Conservation (phyloP, 2,797 vertebrate species). For the Hypotaenidia philippensis region DNA sequence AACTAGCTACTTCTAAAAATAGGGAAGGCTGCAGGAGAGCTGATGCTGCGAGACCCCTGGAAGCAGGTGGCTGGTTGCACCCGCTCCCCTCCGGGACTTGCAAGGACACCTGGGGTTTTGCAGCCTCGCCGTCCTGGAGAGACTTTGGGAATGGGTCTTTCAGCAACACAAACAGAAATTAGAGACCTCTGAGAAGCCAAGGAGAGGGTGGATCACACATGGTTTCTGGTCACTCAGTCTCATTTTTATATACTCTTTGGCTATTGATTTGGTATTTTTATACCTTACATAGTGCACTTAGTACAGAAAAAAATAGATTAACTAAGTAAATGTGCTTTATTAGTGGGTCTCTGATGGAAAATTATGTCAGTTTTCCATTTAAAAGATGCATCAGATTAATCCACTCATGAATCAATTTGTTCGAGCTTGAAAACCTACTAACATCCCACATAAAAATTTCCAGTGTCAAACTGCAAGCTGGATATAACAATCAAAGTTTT, state of each 20-base stretch:
- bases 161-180: background rate
- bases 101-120: background rate
- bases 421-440: conserved; percentile 9
- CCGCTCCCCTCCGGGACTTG: background rate
- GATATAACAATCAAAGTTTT: background rate
- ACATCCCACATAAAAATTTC: background rate
- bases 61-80: background rate
- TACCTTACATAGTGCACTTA: conserved; percentile 42
- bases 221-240: background rate
- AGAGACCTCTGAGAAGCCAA: background rate
- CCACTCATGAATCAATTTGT: conserved; percentile 25
- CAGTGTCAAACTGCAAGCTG: background rate
- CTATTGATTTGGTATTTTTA: conserved; percentile 43
- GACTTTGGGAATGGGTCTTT: background rate
- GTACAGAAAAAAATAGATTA: conserved; percentile 41
- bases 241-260: conserved; percentile 34
- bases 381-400: conserved; percentile 44
- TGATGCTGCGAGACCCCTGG: background rate
- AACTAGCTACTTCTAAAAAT: background rate
- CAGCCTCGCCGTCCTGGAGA: background rate
- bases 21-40: background rate
- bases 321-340: conserved; percentile 29
- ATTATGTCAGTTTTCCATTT: conserved; percentile 45
- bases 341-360: conserved; percentile 20
- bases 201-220: background rate